phyloP scores from a whole-genome alignment of 2,888 invertebrate genomes.

The Andrena bicolor region DNA sequence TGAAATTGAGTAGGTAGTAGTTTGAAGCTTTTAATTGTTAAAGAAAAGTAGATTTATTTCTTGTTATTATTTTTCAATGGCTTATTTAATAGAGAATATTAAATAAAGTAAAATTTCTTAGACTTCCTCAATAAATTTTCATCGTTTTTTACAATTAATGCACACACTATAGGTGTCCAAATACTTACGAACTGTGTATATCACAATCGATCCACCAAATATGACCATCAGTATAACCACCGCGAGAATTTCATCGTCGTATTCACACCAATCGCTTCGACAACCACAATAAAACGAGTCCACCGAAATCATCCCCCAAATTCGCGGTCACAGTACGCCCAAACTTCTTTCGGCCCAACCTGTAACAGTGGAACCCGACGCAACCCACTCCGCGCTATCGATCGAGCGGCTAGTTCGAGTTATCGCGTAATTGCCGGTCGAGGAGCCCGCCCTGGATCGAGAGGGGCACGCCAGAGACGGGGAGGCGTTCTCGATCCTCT shows the following conservation, averaged over 20 bases:
- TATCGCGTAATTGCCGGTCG: conserved; percentile 57
- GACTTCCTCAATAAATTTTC: too few species aligned
- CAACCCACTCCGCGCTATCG: conserved; percentile 13
- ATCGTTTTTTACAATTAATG: too few species aligned
- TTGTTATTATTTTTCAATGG: too few species aligned
- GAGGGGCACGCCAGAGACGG: conserved; percentile 47
- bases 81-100: too few species aligned
- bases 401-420: conserved; percentile 37
- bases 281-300: not conserved
- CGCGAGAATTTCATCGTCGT: conserved; percentile 41
- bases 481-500: conserved; percentile 75
- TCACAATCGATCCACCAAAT: conserved; percentile 22
- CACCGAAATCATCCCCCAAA: not conserved
- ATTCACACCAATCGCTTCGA: not conserved
- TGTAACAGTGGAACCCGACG: not conserved
- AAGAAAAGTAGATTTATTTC: too few species aligned
- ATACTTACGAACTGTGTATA: too few species aligned
- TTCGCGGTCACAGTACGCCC: not conserved
- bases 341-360: not conserved
- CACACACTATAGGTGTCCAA: too few species aligned
- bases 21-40: too few species aligned
- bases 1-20: too few species aligned
- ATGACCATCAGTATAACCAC: conserved; percentile 30
- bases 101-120: too few species aligned
- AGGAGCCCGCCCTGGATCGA: conserved; percentile 45